Conservation (phyloP, 2,888 invertebrate species). For the Sphaerophoria rueppellii region DNA sequence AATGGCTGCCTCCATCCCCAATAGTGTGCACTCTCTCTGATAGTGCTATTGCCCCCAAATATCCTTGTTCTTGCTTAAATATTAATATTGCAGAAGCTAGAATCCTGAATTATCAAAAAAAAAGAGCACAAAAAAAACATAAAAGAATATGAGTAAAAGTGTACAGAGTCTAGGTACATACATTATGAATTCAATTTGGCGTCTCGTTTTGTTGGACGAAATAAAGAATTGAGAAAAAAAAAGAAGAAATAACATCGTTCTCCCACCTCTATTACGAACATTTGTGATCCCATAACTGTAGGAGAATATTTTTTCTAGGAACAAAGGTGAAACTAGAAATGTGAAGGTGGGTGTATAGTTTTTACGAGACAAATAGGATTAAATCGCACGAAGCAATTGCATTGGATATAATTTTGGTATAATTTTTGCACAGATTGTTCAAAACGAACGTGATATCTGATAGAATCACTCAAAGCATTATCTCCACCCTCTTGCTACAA, state of each 20-base stretch:
- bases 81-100: conserved; percentile 62
- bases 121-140: conserved; percentile 19
- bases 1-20: conserved; percentile 59
- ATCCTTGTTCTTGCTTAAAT: conserved; percentile 62
- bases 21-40: conserved; percentile 35
- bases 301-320: conserved; percentile 10
- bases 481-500: too few relatives aligned
- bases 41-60: conserved; percentile 35
- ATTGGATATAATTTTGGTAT: conserved; percentile 58
- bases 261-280: background rate
- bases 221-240: conserved; percentile 42
- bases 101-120: conserved; percentile 27
- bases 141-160: conserved; percentile 44
- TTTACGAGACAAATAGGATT: conserved; percentile 64
- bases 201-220: conserved; percentile 42
- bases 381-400: conserved; percentile 40
- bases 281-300: background rate
- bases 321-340: conserved; percentile 56
- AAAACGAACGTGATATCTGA: conserved; percentile 45
- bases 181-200: conserved; percentile 67
- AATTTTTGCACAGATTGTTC: conserved; percentile 58
- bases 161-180: conserved; percentile 44
- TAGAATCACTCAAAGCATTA: background rate
- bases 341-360: conserved; percentile 37
- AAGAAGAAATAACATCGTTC: background rate